Evolutionary conservation across 2,797 vertebrate species (phyloP).

Genomic region (Lycodopsis pacificus): DNA sequence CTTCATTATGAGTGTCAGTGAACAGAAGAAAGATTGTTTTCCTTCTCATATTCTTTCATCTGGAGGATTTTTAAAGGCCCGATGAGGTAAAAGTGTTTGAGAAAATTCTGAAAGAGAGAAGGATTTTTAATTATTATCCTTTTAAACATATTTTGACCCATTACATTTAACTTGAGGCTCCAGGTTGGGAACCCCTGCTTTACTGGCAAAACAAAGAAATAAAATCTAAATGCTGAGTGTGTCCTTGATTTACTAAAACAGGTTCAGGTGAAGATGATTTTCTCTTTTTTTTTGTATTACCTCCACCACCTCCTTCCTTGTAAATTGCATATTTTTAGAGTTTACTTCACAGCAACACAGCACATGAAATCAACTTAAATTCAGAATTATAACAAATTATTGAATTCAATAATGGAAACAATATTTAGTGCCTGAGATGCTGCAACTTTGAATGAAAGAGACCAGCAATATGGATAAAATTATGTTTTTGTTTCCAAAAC

Average conservation of each 20-base stretch:
- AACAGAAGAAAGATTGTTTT: neutral
- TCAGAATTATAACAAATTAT: neutral
- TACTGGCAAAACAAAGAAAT: neutral
- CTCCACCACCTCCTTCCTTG: neutral
- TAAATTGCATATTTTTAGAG: neutral
- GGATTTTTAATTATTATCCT: neutral
- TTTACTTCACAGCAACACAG: neutral
- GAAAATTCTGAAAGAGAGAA: too few relatives aligned
- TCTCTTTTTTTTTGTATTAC: neutral
- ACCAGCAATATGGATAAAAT: too few relatives aligned
- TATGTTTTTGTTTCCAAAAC: neutral
- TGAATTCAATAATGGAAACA: neutral
- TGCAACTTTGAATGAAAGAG: neutral
- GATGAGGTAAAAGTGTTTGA: neutral
- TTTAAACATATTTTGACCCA: neutral
- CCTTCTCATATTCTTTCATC: neutral
- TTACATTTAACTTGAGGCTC: neutral
- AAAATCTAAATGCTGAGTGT: neutral
- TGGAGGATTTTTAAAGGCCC: neutral
- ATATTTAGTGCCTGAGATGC: neutral
- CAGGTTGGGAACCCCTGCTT: neutral
- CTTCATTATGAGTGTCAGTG: neutral
- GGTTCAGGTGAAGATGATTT: neutral
- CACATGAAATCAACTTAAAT: neutral
- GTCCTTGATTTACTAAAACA: neutral